Conservation (phyloP, 2,113 vertebrate species). For the Ploceus nigricollis region DNA sequence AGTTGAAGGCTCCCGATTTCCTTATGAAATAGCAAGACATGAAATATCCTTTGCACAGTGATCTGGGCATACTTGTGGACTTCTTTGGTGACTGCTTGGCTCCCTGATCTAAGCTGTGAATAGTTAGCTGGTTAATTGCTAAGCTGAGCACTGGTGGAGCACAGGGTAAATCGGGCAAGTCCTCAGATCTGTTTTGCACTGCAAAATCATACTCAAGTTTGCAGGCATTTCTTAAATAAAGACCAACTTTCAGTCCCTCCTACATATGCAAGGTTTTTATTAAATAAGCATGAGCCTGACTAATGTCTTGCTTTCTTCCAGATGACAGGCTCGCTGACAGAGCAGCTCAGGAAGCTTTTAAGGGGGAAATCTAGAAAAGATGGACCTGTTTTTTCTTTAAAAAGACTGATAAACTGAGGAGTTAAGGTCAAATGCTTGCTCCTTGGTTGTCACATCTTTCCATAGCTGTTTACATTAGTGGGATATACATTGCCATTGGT, state of each 20-base stretch:
- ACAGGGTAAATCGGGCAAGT: rapidly evolving
- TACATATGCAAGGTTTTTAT: slow-evolving; percentile 12
- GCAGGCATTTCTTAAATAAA: neutral
- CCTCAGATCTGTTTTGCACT: neutral
- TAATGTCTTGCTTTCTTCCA: slow-evolving; percentile 29
- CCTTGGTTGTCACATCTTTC: neutral
- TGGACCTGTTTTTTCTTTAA: neutral
- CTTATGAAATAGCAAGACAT: neutral
- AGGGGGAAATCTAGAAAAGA: neutral
- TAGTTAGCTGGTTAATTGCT: neutral
- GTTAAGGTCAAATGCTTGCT: neutral
- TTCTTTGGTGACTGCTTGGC: neutral
- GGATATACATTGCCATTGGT: neutral
- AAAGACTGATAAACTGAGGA: neutral
- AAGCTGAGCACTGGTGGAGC: neutral
- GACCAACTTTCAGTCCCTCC: neutral
- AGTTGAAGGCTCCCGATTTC: slow-evolving; percentile 10
- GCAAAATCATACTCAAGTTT: neutral
- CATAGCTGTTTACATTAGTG: neutral
- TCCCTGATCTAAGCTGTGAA: neutral
- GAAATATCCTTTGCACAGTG: neutral
- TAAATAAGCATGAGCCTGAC: slow-evolving; percentile 27
- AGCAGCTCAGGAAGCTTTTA: slow-evolving; percentile 9
- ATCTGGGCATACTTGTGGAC: neutral
- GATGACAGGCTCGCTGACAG: neutral